Conservation (phyloP, 2,888 invertebrate genomes). For the Itoplectis maculator region DNA sequence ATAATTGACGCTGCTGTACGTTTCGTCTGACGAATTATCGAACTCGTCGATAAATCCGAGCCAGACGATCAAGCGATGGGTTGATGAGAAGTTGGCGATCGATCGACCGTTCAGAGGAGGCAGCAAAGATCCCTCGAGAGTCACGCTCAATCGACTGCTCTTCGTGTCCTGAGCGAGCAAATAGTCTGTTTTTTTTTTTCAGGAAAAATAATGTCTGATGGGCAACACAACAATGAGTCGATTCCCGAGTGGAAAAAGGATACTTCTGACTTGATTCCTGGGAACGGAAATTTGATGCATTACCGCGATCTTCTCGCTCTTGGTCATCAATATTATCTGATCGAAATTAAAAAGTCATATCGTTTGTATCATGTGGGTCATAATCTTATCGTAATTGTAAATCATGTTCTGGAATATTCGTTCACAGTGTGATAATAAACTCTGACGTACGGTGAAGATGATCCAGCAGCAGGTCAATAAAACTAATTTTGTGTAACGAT, state of each 20-base stretch:
- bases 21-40: constrained; percentile 30
- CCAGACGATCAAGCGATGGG: constrained; percentile 85
- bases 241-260: constrained; percentile 75
- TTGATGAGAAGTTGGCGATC: constrained; percentile 85
- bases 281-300: constrained; percentile 88
- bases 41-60: constrained; percentile 81
- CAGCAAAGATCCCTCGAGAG: constrained; percentile 87
- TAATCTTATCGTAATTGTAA: not conserved
- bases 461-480: constrained; percentile 88
- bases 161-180: constrained; percentile 77
- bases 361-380: not conserved
- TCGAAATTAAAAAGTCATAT: constrained; percentile 24
- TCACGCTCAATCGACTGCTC: constrained; percentile 85
- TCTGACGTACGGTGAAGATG: constrained; percentile 86
- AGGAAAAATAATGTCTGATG: constrained; percentile 24
- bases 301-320: constrained; percentile 87
- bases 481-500: constrained; percentile 86
- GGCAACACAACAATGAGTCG: not conserved
- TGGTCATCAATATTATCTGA: constrained; percentile 88
- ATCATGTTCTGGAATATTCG: not conserved
- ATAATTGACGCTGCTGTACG: constrained; percentile 5
- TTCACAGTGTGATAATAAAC: not conserved
- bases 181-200: constrained; percentile 69
- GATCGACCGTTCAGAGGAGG: constrained; percentile 82
- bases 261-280: constrained; percentile 85